These are phyloP conservation scores for Arge pagana DNA, from an alignment of 2,888 invertebrate genomes.

Conservation along the genomic window DNA sequence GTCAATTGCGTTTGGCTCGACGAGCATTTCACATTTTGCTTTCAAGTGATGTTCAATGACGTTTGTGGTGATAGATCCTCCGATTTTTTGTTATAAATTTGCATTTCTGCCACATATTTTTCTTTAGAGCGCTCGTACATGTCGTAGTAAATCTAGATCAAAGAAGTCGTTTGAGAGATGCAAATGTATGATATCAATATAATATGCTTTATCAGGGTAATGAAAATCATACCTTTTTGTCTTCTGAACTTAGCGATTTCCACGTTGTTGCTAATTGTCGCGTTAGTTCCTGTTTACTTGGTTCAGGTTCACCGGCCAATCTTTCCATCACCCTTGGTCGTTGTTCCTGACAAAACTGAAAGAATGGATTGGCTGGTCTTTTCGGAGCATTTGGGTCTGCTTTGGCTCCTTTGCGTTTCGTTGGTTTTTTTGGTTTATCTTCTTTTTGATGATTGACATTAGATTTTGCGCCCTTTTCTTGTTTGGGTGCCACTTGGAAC, in stretches of 20 bases:
- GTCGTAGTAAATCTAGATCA: constrained; percentile 72
- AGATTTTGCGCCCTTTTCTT: constrained; percentile 48
- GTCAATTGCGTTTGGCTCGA: constrained; percentile 33
- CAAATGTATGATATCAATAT: constrained; percentile 17
- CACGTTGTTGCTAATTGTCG: constrained; percentile 75
- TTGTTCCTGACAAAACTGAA: constrained; percentile 81
- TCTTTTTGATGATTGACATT: constrained; percentile 42
- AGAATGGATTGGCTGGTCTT: constrained; percentile 79
- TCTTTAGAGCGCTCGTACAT: constrained; percentile 77
- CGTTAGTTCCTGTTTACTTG: constrained; percentile 76
- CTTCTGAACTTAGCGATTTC: constrained; percentile 71
- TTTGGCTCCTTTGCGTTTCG: constrained; percentile 65
- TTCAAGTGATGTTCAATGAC: constrained; percentile 63
- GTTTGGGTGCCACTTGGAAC: constrained; percentile 47
- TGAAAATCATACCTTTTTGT: constrained; percentile 67
- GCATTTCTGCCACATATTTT: constrained; percentile 77
- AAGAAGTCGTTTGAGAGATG: constrained; percentile 25
- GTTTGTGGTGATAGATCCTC: constrained; percentile 51
- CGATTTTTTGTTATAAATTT: constrained; percentile 57
- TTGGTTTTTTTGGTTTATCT: constrained; percentile 60
- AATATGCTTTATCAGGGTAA: background rate
- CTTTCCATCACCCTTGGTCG: constrained; percentile 74
- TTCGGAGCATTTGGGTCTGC: constrained; percentile 78
- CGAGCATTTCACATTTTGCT: constrained; percentile 46
- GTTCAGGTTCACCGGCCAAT: constrained; percentile 69